phyloP scores from a whole-genome alignment of 2,888 invertebrate species.

The Junonia oenone region DNA sequence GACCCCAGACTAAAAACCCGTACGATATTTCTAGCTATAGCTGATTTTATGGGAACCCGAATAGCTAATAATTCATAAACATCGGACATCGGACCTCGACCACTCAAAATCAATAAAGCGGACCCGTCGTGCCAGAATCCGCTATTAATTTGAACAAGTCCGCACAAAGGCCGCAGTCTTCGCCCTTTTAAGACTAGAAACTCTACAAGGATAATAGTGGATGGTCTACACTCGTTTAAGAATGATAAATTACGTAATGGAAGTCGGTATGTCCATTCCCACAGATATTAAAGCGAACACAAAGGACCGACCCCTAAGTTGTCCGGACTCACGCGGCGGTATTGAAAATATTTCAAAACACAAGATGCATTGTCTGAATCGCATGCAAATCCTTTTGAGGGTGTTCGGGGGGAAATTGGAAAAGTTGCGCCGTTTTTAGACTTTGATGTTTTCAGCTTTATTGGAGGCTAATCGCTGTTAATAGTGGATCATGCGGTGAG shows the following conservation, averaged over 20 bases:
- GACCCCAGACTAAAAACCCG: conserved; percentile 18
- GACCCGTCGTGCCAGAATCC: conserved; percentile 59
- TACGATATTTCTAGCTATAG: conserved; percentile 27
- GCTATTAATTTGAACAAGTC: conserved; percentile 55
- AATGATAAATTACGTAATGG: conserved; percentile 78
- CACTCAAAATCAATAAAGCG: conserved; percentile 42
- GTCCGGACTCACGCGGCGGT: conserved; percentile 68
- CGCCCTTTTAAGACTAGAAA: conserved; percentile 60
- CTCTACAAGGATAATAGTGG: conserved; percentile 58
- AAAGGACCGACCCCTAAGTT: conserved; percentile 62
- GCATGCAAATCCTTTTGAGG: conserved; percentile 74
- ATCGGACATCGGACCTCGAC: conserved; percentile 55
- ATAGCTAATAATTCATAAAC: conserved; percentile 71
- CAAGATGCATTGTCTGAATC: conserved; percentile 51
- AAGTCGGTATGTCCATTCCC: conserved; percentile 77
- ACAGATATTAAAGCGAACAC: conserved; percentile 75
- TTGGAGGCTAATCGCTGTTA: conserved; percentile 41
- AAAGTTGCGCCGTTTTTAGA: conserved; percentile 56
- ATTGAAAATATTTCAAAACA: conserved; percentile 73
- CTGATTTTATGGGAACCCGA: conserved; percentile 66
- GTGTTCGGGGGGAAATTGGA: conserved; percentile 69
- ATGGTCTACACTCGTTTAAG: conserved; percentile 73
- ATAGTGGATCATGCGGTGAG: conserved; percentile 26
- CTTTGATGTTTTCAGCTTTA: conserved; percentile 63
- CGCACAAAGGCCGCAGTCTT: conserved; percentile 58